Conservation (phyloP, 2,888 invertebrate species). For the Acrobasis consociella region DNA sequence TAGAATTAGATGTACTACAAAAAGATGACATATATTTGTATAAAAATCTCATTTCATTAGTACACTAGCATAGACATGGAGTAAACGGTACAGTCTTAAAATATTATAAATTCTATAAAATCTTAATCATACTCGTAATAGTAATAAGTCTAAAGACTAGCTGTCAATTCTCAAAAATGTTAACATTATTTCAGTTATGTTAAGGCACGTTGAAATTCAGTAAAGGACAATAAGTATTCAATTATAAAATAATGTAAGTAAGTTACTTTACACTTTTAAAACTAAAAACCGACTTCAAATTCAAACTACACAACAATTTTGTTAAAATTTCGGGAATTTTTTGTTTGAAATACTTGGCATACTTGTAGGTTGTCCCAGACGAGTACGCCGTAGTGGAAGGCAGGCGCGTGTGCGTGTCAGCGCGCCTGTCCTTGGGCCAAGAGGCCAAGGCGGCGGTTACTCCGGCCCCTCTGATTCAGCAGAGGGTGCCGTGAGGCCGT, state of each 20-base stretch:
- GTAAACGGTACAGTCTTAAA: slow-evolving; percentile 7
- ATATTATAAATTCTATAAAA: not conserved
- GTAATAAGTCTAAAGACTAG: slow-evolving; percentile 27
- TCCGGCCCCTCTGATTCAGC: too few species aligned
- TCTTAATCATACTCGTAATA: not conserved
- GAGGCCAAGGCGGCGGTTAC: too few species aligned
- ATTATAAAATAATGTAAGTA: not conserved
- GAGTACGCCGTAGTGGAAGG: too few species aligned
- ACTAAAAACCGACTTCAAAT: too few species aligned
- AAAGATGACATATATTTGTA: not conserved
- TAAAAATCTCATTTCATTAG: not conserved
- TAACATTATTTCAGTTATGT: slow-evolving; percentile 22
- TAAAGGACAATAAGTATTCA: not conserved
- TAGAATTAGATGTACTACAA: not conserved
- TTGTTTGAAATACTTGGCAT: too few species aligned
- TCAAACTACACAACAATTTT: too few species aligned
- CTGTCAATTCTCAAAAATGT: slow-evolving; percentile 30
- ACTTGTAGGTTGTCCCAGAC: too few species aligned
- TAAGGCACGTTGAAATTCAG: slow-evolving; percentile 30
- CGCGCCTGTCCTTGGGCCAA: too few species aligned
- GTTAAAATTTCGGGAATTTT: too few species aligned
- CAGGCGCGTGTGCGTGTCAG: too few species aligned
- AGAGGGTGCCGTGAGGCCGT: too few species aligned
- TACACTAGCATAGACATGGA: not conserved
- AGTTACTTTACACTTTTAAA: not conserved